A percentile compares a stretch with the other conserved stretches of the same genome.
These are phyloP conservation scores for Acholoe squamosa DNA, from an alignment of 2,888 invertebrate species.

Conservation along the genomic window DNA sequence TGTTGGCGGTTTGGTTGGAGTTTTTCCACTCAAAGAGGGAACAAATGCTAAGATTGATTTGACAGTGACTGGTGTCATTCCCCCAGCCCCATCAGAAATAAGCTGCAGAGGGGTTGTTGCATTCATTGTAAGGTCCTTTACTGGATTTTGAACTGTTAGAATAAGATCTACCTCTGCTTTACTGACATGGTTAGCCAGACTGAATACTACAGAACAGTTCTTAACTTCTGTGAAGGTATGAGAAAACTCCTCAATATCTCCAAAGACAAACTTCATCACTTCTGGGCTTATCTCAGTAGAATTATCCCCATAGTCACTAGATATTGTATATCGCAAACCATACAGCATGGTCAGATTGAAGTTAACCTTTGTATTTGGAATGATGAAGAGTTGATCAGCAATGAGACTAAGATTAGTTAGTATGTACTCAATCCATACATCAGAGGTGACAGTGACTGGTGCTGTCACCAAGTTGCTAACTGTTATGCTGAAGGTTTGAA, in stretches of 20 bases:
- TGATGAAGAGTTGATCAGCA: background rate
- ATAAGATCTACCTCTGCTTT: background rate
- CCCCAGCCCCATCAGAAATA: background rate
- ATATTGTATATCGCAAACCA: background rate
- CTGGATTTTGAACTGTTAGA: constrained; percentile 16
- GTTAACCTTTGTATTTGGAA: background rate
- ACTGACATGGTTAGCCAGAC: background rate
- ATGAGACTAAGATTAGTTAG: background rate
- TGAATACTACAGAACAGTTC: constrained; percentile 29
- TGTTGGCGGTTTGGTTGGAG: background rate
- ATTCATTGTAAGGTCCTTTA: background rate
- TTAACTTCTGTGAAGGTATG: background rate
- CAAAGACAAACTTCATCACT: background rate
- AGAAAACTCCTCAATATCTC: background rate
- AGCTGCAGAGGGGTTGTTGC: background rate
- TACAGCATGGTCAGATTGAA: constrained; percentile 20
- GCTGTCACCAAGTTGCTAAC: constrained; percentile 23
- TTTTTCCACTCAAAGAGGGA: background rate
- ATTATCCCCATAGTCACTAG: background rate
- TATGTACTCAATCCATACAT: background rate
- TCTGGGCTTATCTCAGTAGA: background rate
- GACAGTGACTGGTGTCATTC: background rate
- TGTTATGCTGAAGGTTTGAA: background rate
- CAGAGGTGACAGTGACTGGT: background rate
- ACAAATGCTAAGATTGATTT: background rate